Base-by-base conservation (phyloP, 2,888 invertebrate species). In the Epistrophella euchroma region DNA sequence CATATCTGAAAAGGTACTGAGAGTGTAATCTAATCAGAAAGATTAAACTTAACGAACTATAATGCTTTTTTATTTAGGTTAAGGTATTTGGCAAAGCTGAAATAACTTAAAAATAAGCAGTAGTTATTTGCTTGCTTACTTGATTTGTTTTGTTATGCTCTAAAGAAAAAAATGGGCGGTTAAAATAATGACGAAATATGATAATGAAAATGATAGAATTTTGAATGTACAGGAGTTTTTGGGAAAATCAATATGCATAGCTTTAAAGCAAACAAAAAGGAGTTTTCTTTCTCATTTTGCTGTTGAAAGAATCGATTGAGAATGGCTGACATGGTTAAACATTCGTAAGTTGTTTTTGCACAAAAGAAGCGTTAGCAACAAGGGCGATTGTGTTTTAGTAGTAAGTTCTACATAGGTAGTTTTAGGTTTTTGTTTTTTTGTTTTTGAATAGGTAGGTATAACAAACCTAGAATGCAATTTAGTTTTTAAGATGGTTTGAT, bases 21-120 rank as follows among this genome's bases (percentile, higher is more conserved):
- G 47, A 66, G 25, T 22, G 58, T 82, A 77, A 77, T 82, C 71
- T 82, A 66, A 82, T 82, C 82, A 77, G 77, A 77, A 35, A 60
- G 82, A 82, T 77, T 82, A 66, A 50, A 47, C 52, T 71, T 64
- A 66, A 55, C 47, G 64, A 32, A 40, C 52, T n/a, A 62, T 25
- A 17, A 55, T 50, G 10, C 28, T 19, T 70, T 55, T 58, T 22
- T 60, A 73, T 60, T 66, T 72, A 72, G 77, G 82, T 77, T 66
- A 76, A 81, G 76, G 76, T 56, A 47, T 64, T 50, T 35, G 50
- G 15, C 56, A 15, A 81, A 64, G 32, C 47, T 66, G 19, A 19
- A 66, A 66, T 19, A 47, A 66, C n/a, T 62, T 25, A n/a, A 40
- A 22, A 40, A 60, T 25, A 25, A 60, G 37, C 28, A 32, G 55